Percentiles rank a stretch among this genome's conserved stretches.
Conservation (phyloP, 2,113 vertebrate genomes). For the Bucco capensis region DNA sequence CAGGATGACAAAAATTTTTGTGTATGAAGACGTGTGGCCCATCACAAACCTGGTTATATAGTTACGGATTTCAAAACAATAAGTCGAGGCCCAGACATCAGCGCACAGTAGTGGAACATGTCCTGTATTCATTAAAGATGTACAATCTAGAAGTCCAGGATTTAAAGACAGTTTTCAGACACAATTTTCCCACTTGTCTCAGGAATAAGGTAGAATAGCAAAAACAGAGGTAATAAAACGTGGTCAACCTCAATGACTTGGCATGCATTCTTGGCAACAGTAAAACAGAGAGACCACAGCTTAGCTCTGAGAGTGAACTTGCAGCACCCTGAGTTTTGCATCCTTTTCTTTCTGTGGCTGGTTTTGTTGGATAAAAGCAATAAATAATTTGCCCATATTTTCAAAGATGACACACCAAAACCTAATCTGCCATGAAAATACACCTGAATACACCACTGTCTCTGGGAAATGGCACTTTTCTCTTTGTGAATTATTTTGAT, state of each 20-base stretch:
- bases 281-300: constrained; percentile 46
- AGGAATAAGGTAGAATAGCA: constrained; percentile 63
- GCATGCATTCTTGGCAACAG: constrained; percentile 41
- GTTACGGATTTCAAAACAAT: constrained; percentile 41
- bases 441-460: not conserved
- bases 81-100: constrained; percentile 39
- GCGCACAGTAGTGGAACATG: constrained; percentile 26
- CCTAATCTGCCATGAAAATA: not conserved
- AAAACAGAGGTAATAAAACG: constrained; percentile 73
- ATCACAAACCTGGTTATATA: constrained; percentile 20
- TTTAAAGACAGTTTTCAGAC: constrained; percentile 61
- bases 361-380: constrained; percentile 49
- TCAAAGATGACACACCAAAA: constrained; percentile 44
- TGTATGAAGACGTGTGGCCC: not conserved
- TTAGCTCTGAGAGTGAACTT: constrained; percentile 62
- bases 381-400: not conserved
- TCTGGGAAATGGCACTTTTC: not conserved
- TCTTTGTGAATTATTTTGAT: constrained; percentile 3
- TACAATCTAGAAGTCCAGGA: constrained; percentile 52
- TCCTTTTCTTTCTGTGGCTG: constrained; percentile 42
- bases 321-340: constrained; percentile 58
- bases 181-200: constrained; percentile 65
- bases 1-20: constrained; percentile 13
- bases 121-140: constrained; percentile 66
- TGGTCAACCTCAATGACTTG: constrained; percentile 62